Conservation (phyloP, 2,888 invertebrate genomes). For the Andrena praecox region DNA sequence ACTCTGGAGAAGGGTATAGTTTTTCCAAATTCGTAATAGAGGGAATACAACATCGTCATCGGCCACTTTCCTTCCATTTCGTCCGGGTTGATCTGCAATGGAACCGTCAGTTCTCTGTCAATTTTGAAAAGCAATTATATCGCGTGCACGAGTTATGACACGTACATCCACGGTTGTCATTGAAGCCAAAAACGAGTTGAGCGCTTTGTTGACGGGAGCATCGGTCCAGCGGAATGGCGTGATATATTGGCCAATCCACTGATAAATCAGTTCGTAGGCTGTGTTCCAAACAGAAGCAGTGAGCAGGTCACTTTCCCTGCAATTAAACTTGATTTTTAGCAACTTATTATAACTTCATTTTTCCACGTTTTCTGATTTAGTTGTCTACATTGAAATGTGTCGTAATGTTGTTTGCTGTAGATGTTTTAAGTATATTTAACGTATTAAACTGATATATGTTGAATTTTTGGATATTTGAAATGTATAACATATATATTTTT, state of each 20-base stretch:
- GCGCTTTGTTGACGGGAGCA: constrained; percentile 91
- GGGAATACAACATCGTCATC: constrained; percentile 91
- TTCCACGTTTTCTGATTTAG: not conserved
- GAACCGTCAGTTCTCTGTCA: not conserved
- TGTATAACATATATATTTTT: too few relatives aligned
- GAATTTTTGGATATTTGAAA: not conserved
- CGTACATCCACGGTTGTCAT: constrained; percentile 90
- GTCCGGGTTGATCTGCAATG: constrained; percentile 88
- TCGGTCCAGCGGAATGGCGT: constrained; percentile 93
- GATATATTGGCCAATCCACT: constrained; percentile 92
- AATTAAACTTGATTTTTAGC: constrained; percentile 55
- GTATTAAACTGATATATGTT: too few relatives aligned
- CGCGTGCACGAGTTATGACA: not conserved
- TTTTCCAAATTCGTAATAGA: constrained; percentile 93
- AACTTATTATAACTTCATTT: not conserved
- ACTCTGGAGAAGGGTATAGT: constrained; percentile 92
- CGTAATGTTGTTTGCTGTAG: too few relatives aligned
- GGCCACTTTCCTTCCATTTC: constrained; percentile 93
- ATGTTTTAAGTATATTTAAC: too few relatives aligned
- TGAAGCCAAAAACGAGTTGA: constrained; percentile 91
- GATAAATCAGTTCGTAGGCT: constrained; percentile 91
- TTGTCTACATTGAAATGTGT: too few relatives aligned
- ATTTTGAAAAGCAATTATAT: not conserved
- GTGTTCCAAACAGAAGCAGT: constrained; percentile 89
- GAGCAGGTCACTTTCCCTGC: constrained; percentile 91